These are phyloP conservation scores for Drosophila sechellia DNA, from an alignment of 1,140 invertebrate species.

Conservation along the genomic window DNA sequence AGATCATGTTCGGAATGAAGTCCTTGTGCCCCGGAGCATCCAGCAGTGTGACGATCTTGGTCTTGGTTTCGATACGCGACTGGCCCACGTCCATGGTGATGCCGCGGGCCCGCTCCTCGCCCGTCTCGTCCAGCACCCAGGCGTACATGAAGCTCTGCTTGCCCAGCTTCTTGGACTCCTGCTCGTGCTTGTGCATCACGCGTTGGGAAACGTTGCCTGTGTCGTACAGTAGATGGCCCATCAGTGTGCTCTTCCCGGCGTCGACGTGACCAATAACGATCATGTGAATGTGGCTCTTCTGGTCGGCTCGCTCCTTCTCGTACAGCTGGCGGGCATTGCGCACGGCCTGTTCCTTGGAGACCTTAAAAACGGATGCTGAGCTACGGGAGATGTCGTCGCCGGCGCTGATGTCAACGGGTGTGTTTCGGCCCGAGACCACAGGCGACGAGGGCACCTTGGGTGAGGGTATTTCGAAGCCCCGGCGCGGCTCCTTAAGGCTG, in stretches of 20 bases:
- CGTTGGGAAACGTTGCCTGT: conserved; percentile 96
- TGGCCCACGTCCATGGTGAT: conserved; percentile 99
- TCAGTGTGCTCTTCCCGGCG: conserved; percentile 98
- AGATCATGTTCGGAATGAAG: conserved; percentile 99
- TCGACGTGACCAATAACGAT: conserved; percentile 99
- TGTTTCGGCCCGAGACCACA: conserved; percentile 85
- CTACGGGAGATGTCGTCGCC: conserved; percentile 40
- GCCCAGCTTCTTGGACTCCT: conserved; percentile 98
- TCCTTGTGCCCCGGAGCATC: conserved; percentile 99
- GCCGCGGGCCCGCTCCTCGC: conserved; percentile 94
- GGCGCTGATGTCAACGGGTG: conserved; percentile 69
- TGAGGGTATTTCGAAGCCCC: conserved; percentile 85
- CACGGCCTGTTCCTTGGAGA: conserved; percentile 77
- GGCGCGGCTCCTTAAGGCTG: conserved; percentile 69
- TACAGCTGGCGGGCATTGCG: conserved; percentile 86
- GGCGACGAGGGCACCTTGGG: conserved; percentile 86
- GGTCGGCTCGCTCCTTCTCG: conserved; percentile 89
- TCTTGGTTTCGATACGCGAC: conserved; percentile 96
- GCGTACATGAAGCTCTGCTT: conserved; percentile 99
- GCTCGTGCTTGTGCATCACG: conserved; percentile 98
- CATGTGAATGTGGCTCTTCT: conserved; percentile 95
- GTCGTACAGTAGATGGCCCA: conserved; percentile 96
- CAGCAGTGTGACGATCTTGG: conserved; percentile 92
- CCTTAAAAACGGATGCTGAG: conserved; percentile 53
- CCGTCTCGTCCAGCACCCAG: conserved; percentile 99